Evolutionary conservation across 2,113 vertebrate species (phyloP).

Genomic region (Phyllopteryx taeniolatus): DNA sequence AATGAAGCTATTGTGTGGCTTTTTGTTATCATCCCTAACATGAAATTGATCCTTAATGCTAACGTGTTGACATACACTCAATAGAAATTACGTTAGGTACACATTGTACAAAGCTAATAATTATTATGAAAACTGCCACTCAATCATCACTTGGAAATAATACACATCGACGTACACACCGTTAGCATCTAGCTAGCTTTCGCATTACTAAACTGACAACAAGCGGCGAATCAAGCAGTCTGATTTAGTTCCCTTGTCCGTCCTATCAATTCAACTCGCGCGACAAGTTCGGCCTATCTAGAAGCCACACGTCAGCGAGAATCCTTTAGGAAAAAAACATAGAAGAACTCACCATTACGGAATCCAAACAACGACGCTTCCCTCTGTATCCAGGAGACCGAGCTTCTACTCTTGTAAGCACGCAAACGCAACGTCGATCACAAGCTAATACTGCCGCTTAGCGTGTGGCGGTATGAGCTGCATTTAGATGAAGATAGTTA

Average conservation of each 20-base stretch:
- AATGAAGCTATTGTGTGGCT: too few species aligned
- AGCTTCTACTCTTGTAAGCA: constrained; percentile 30
- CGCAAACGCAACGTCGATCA: not conserved
- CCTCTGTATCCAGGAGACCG: constrained; percentile 43
- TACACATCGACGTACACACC: not conserved
- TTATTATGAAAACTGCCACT: not conserved
- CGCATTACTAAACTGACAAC: not conserved
- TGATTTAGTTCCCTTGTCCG: not conserved
- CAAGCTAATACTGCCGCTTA: constrained; percentile 22
- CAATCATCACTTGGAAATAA: not conserved
- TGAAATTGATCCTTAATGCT: not conserved
- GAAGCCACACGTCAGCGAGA: not conserved
- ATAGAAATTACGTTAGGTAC: not conserved
- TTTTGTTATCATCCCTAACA: too few species aligned
- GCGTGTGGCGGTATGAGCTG: not conserved
- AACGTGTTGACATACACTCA: not conserved
- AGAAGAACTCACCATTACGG: constrained; percentile 3
- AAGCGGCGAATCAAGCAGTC: too few species aligned
- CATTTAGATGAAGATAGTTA: not conserved
- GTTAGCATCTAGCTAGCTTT: constrained; percentile 8
- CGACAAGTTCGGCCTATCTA: not conserved
- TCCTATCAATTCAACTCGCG: not conserved
- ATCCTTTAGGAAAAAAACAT: not conserved
- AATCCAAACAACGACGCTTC: not conserved
- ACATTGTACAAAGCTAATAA: not conserved